Percentiles rank a stretch among this genome's conserved stretches.
Conservation (phyloP, 1,140 invertebrate genomes). For the Berghia stephanieae region DNA sequence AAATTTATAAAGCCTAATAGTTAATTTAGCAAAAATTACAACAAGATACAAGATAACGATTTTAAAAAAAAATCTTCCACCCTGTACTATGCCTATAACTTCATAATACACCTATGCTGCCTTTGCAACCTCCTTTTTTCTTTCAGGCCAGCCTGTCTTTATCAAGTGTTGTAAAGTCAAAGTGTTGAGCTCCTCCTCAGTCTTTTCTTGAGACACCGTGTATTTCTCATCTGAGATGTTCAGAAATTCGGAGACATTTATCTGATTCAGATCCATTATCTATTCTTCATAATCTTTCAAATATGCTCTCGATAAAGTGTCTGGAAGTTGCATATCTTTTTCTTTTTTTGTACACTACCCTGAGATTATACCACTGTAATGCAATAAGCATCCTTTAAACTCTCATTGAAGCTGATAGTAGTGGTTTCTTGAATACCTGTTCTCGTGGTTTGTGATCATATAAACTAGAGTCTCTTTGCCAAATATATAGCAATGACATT, state of each 20-base stretch:
- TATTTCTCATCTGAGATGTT: neutral
- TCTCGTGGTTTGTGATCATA: constrained; percentile 60
- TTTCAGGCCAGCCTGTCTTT: too few species aligned
- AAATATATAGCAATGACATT: constrained; percentile 64
- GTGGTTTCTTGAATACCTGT: constrained; percentile 63
- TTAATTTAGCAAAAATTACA: too few species aligned
- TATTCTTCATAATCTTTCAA: neutral
- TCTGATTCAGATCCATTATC: neutral
- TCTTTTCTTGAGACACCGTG: too few species aligned
- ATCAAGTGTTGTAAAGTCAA: too few species aligned
- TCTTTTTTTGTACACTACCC: constrained; percentile 33
- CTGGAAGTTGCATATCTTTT: constrained; percentile 33
- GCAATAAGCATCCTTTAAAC: constrained; percentile 36
- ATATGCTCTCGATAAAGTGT: constrained; percentile 37
- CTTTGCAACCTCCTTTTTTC: too few species aligned
- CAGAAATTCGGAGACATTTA: neutral
- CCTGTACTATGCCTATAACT: too few species aligned
- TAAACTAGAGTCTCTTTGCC: constrained; percentile 45
- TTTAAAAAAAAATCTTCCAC: too few species aligned
- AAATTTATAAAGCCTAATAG: too few species aligned
- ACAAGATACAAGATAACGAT: too few species aligned
- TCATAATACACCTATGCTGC: too few species aligned
- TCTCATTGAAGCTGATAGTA: constrained; percentile 32
- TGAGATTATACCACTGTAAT: constrained; percentile 35
- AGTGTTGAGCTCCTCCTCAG: too few species aligned